Conservation (phyloP, 2,113 vertebrate species). For the Antechinus stuartii region DNA sequence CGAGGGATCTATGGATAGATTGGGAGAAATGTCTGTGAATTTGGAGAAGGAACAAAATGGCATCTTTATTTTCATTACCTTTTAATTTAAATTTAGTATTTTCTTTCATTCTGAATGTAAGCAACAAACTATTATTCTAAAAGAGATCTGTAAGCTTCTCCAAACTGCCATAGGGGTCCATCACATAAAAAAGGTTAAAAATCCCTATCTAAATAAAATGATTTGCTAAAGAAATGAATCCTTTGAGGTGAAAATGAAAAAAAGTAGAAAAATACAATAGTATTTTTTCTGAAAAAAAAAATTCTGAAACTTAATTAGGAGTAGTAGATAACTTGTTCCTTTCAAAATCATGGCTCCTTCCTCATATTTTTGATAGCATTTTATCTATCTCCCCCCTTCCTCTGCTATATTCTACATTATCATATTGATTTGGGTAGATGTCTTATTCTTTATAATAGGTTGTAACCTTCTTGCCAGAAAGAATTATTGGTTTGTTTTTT, state of each 20-base stretch:
- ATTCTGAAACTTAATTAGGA: neutral
- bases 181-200: neutral
- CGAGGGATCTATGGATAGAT: neutral
- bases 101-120: neutral
- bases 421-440: no score
- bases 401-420: neutral
- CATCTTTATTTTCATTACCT: neutral
- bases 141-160: neutral
- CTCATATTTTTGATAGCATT: neutral
- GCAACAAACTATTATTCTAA: neutral
- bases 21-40: neutral
- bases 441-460: neutral
- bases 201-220: neutral
- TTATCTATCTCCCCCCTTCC: neutral
- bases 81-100: no score
- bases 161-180: neutral
- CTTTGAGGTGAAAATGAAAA: neutral
- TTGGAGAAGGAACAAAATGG: neutral
- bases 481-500: neutral
- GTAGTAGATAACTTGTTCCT: neutral
- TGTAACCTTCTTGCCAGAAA: neutral
- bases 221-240: neutral
- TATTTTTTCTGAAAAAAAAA: neutral
- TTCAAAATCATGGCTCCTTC: neutral
- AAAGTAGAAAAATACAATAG: neutral